Percentiles rank a stretch among this genome's conserved stretches.
These are phyloP conservation scores for Pediacus dermestoides DNA, from an alignment of 2,888 invertebrate species.

Conservation along the genomic window DNA sequence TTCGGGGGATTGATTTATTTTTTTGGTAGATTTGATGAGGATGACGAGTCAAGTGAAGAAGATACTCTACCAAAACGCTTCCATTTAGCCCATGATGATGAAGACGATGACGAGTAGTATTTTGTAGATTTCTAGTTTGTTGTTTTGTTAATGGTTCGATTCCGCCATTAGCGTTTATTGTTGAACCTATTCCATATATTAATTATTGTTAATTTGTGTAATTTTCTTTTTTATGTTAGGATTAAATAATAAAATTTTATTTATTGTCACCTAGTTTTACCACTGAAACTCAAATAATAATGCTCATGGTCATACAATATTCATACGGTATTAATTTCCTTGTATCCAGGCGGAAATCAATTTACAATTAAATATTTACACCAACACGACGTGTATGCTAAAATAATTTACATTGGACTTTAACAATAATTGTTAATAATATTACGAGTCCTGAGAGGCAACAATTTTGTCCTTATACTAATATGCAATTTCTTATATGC, in stretches of 20 bases:
- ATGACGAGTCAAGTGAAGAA: conserved; percentile 36
- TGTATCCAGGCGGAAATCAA: conserved; percentile 8
- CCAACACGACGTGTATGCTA: too few relatives aligned
- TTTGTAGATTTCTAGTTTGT: neutral
- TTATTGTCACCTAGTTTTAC: too few relatives aligned
- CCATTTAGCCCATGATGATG: conserved; percentile 24
- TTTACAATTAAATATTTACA: conserved; percentile 8
- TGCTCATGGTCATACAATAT: conserved; percentile 3
- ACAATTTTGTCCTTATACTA: too few relatives aligned
- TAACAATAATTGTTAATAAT: too few relatives aligned
- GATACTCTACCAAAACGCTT: conserved; percentile 24
- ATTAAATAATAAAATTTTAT: conserved; percentile 3
- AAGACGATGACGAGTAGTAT: conserved; percentile 15
- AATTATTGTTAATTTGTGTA: conserved; percentile 13
- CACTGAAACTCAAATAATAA: too few relatives aligned
- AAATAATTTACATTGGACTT: too few relatives aligned
- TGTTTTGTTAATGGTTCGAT: neutral
- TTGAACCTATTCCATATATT: conserved; percentile 13
- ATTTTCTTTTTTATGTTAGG: neutral
- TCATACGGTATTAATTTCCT: conserved; percentile 3
- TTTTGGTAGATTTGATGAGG: conserved; percentile 25
- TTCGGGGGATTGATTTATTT: too few relatives aligned
- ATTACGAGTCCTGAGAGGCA: too few relatives aligned
- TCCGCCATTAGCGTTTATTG: conserved; percentile 7
- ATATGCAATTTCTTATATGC: too few relatives aligned